Conservation (phyloP, 2,113 vertebrate species). For the Tylochromis polylepis region DNA sequence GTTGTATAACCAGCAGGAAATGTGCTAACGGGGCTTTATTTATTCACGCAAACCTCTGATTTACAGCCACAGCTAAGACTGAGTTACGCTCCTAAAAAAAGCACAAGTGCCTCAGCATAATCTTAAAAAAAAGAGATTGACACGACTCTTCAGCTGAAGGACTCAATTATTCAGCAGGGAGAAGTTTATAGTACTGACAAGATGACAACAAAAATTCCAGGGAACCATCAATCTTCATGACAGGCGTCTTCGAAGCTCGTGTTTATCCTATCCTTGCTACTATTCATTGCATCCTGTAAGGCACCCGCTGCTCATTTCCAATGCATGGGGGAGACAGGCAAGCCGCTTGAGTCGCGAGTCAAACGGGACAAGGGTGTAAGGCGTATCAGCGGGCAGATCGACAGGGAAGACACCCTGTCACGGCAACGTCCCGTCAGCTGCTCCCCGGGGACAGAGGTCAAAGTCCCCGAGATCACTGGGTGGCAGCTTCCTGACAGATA, state of each 20-base stretch:
- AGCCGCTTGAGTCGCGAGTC: neutral
- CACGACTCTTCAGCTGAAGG: conserved; percentile 16
- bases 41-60: neutral
- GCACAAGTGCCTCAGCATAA: neutral
- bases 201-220: conserved; percentile 24
- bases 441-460: conserved; percentile 56
- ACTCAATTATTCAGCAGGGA: conserved; percentile 44
- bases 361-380: conserved; percentile 23
- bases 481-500: conserved; percentile 66
- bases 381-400: conserved; percentile 34
- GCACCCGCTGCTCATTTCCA: conserved; percentile 33
- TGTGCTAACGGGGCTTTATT: neutral
- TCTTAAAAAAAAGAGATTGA: conserved; percentile 20
- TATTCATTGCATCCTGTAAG: conserved; percentile 21
- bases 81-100: conserved; percentile 8
- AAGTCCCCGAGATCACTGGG: conserved; percentile 35
- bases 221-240: conserved; percentile 54
- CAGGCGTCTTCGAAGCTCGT: conserved; percentile 1
- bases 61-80: neutral
- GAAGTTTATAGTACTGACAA: conserved; percentile 44
- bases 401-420: conserved; percentile 66
- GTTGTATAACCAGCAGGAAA: neutral
- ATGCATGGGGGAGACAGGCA: conserved; percentile 24
- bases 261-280: conserved; percentile 31
- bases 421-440: conserved; percentile 19